Base-by-base conservation (phyloP, 2,888 invertebrate genomes). In the Subacronicta megacephala region DNA sequence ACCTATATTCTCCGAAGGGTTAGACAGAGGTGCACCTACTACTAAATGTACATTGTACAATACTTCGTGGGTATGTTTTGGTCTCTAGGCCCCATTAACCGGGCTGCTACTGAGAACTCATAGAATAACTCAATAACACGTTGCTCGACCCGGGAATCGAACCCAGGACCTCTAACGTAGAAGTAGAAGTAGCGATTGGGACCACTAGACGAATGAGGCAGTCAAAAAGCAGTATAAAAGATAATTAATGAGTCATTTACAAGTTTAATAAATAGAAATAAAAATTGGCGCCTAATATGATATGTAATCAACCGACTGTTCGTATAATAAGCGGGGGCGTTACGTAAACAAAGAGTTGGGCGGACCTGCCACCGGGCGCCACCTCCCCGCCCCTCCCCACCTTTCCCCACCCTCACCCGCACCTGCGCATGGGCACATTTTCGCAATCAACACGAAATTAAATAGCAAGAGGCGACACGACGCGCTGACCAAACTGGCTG, bases 271-370 rank as follows among this genome's bases (percentile, higher is more conserved):
- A 40, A 42, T n/a, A 49, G 35, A 35, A 47, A 18, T 57, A 40
- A 20, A 49, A 59, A 62, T 70, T 58, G 17, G 52, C 45, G 53
- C 47, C 33, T 49, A 43, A 55, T 37, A 50, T 56, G 46, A 45
- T 56, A 73, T 60, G 62, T 65, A 80, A 85, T 88, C 84, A 81
- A 86, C 85, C 83, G 78, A 80, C 81, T 81, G 81, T 81, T 84
- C 74, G 72, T 74, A 78, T 91, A 92, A 92, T 90, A 87, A 90
- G 85, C 76, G 87, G 85, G 91, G 93, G 93, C 92, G 93, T 91
- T 88, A 87, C 90, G 85, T 92, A 91, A 93, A 93, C 93, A 93
- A 93, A 92, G 91, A 89, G 88, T 83, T 90, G 93, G 93, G 93
- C 92, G 93, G 91, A 83, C 84, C 90, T 83, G 90, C 87, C 85